phyloP scores from a whole-genome alignment of 2,888 invertebrate genomes.

The Thymelicus acteon region DNA sequence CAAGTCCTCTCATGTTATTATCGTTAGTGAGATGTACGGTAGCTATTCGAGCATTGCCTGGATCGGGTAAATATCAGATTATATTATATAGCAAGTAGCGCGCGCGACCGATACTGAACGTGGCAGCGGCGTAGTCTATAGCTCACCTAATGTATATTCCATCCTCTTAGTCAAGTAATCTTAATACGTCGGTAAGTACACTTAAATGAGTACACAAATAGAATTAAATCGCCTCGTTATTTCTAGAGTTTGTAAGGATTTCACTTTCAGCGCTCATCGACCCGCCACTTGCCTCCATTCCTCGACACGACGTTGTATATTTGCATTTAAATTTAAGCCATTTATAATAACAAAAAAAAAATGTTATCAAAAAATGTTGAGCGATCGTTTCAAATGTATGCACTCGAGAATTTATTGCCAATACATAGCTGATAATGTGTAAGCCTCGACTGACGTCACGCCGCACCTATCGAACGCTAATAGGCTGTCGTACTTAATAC shows the following conservation, averaged over 20 bases:
- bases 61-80: constrained; percentile 61
- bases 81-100: constrained; percentile 61
- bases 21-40: constrained; percentile 48
- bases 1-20: constrained; percentile 45
- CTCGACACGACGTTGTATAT: constrained; percentile 73
- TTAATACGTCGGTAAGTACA: constrained; percentile 66
- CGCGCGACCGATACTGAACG: constrained; percentile 57
- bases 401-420: constrained; percentile 70
- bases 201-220: constrained; percentile 75
- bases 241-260: constrained; percentile 71
- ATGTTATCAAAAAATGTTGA: constrained; percentile 55
- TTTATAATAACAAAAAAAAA: constrained; percentile 53
- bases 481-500: constrained; percentile 82
- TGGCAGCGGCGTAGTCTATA: constrained; percentile 65
- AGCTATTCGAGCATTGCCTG: constrained; percentile 54
- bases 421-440: constrained; percentile 54
- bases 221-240: constrained; percentile 70
- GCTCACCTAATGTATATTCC: constrained; percentile 84
- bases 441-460: constrained; percentile 77
- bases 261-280: constrained; percentile 65
- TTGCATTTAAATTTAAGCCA: constrained; percentile 67
- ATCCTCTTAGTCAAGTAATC: constrained; percentile 79
- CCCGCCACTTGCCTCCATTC: constrained; percentile 75
- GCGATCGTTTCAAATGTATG: constrained; percentile 62
- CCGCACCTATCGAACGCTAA: constrained; percentile 63